A percentile compares a stretch with the other conserved stretches of the same genome.
phyloP scores from a whole-genome alignment of 2,797 vertebrate genomes.

The Lutjanus argentimaculatus region DNA sequence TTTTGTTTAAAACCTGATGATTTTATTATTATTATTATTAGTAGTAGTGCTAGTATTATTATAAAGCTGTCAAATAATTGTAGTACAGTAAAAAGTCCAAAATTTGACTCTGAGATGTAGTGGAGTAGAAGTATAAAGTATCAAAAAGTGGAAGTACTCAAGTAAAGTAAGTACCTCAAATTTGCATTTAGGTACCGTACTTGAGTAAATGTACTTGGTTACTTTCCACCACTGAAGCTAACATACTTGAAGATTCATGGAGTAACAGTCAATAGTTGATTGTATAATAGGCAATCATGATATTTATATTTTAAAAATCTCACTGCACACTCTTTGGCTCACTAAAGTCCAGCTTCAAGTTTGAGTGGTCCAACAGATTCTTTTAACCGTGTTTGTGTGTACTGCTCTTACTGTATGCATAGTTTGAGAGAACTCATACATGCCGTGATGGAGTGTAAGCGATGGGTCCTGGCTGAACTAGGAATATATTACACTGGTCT shows the following conservation, averaged over 20 bases:
- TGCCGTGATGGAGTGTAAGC: slow-evolving; percentile 40
- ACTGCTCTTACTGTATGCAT: slow-evolving; percentile 4
- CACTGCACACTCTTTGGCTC: neutral
- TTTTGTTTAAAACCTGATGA: too few species aligned
- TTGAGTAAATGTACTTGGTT: too few species aligned
- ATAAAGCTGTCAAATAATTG: too few species aligned
- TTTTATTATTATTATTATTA: too few species aligned
- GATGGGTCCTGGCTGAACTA: slow-evolving; percentile 43
- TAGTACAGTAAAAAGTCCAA: too few species aligned
- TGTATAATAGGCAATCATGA: too few species aligned
- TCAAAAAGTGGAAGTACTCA: too few species aligned
- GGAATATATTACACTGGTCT: slow-evolving; percentile 66
- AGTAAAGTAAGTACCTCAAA: too few species aligned
- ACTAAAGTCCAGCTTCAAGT: neutral
- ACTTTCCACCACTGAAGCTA: neutral
- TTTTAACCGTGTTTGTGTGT: slow-evolving; percentile 35
- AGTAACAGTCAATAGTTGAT: neutral
- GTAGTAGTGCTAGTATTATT: too few species aligned
- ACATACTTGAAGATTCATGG: neutral
- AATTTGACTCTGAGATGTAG: too few species aligned
- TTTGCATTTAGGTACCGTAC: too few species aligned
- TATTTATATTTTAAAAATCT: neutral
- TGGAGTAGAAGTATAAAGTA: too few species aligned
- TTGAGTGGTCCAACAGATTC: neutral
- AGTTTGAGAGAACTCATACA: slow-evolving; percentile 33